These are phyloP conservation scores for Papilio helenus DNA, from an alignment of 1,140 invertebrate species.

Conservation along the genomic window DNA sequence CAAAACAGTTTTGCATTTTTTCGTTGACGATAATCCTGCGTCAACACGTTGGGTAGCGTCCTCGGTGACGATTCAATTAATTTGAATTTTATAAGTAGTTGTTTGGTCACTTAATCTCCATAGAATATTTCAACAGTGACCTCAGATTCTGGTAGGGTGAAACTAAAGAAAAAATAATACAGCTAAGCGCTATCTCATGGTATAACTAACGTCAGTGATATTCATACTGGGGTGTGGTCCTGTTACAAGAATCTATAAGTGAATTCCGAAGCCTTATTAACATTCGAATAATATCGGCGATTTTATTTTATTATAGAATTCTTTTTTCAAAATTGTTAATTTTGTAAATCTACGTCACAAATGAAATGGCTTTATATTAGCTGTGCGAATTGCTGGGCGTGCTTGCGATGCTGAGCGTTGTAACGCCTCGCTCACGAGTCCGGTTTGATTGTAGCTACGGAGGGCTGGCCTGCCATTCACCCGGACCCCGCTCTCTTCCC, in stretches of 20 bases:
- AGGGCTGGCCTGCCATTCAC: constrained; percentile 73
- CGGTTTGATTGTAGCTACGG: constrained; percentile 65
- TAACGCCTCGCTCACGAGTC: constrained; percentile 52
- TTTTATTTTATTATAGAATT: too few species aligned
- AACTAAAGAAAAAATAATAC: not conserved
- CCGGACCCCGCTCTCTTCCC: constrained; percentile 61
- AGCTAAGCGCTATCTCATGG: not conserved
- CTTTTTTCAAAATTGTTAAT: not conserved
- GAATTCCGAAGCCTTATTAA: too few species aligned
- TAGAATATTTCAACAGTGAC: not conserved
- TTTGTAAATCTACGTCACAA: not conserved
- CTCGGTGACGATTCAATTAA: not conserved
- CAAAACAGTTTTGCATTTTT: not conserved
- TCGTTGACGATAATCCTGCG: not conserved
- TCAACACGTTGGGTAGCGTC: not conserved
- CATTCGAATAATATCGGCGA: too few species aligned
- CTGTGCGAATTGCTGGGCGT: constrained; percentile 24
- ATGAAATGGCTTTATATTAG: not conserved
- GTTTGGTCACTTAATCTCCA: not conserved
- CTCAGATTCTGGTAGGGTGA: not conserved
- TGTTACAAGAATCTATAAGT: not conserved
- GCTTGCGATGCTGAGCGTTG: constrained; percentile 46
- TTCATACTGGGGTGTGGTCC: not conserved
- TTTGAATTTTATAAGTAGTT: not conserved
- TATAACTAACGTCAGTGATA: not conserved